Base-by-base conservation (phyloP, 2,797 vertebrate genomes). In the Mormyrops boulengeri region DNA sequence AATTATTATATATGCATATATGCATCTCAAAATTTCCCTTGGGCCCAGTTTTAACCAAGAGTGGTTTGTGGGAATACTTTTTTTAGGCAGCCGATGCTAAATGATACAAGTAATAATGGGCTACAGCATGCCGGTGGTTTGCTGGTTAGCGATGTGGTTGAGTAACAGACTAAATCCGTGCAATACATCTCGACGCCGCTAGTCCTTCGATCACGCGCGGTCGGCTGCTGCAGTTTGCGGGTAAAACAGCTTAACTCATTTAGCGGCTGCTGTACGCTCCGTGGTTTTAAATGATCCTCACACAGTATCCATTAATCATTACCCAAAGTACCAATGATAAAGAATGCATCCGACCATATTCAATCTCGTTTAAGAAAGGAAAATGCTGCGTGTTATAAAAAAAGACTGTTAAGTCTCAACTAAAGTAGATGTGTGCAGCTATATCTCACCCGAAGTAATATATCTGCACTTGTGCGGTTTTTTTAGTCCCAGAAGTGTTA, bases 151-250 rank as follows among this genome's bases (percentile, higher is more conserved):
- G 88, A 89, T 57, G 44, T 53, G 82, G 53, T 87, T 53, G 57
- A 85, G 88, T 73, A 49, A 85, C 52, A 50, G 57, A n/a, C 55
- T 41, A 44, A 80, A 26, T 73, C 82, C 34, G n/a, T 87, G 89
- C 57, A 62, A 66, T 89, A 49, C 84, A 69, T 73, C 57, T 12
- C 60, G 55, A 73, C 89, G 85, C 57, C 85, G 8, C 60, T 89
- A 62, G 82, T 50, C 80, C 14, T 49, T 69, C 4, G 82, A 49
- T 62, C 89, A 85, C 52, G 89, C 38, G 57, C 82, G 62, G 82
- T 85, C n/a, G 84, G 26, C 47, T 69, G 50, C 84, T 89, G 82
- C 89, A 86, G 82, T 52, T 11, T 85, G 30, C 47, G 22, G 57
- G 44, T 38, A 69, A 86, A 52, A 84, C 38, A 26, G 44, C 44